These are phyloP conservation scores for Pomacea canaliculata DNA, from an alignment of 2,888 invertebrate genomes.

Conservation along the genomic window DNA sequence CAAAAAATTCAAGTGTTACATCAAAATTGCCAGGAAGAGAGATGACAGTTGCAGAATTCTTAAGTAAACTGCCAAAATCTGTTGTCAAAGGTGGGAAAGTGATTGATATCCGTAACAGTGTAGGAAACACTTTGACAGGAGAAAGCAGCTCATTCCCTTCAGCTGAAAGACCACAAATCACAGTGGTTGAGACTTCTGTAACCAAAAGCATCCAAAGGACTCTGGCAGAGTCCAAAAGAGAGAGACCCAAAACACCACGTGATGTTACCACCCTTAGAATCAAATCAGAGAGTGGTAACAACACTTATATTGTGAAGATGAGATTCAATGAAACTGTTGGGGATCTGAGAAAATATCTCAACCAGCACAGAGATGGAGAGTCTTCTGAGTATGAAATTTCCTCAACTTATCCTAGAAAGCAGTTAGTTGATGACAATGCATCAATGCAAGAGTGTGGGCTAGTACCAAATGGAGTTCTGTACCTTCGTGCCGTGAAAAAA, in stretches of 20 bases:
- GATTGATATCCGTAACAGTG: conserved; percentile 62
- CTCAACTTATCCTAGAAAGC: conserved; percentile 59
- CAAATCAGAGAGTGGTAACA: conserved; percentile 62
- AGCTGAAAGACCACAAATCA: conserved; percentile 16
- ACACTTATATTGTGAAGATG: conserved; percentile 68
- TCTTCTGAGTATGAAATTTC: conserved; percentile 53
- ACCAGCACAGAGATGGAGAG: conserved; percentile 45
- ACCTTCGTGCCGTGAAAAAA: conserved; percentile 43
- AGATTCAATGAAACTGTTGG: conserved; percentile 63
- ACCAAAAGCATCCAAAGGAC: conserved; percentile 28
- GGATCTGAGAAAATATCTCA: conserved; percentile 60
- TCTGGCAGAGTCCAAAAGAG: background rate
- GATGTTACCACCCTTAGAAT: conserved; percentile 64
- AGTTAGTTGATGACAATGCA: conserved; percentile 50
- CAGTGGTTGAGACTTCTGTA: conserved; percentile 28
- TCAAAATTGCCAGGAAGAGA: conserved; percentile 46
- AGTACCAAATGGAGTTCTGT: conserved; percentile 65
- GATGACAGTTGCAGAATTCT: conserved; percentile 61
- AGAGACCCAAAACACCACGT: conserved; percentile 53
- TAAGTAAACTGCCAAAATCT: conserved; percentile 61
- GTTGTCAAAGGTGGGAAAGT: conserved; percentile 66
- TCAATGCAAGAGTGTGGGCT: conserved; percentile 62
- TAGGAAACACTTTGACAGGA: conserved; percentile 48
- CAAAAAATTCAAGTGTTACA: background rate
- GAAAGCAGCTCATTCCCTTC: background rate